phyloP scores from a whole-genome alignment of 2,797 vertebrate species.

The Erethizon dorsatum region DNA sequence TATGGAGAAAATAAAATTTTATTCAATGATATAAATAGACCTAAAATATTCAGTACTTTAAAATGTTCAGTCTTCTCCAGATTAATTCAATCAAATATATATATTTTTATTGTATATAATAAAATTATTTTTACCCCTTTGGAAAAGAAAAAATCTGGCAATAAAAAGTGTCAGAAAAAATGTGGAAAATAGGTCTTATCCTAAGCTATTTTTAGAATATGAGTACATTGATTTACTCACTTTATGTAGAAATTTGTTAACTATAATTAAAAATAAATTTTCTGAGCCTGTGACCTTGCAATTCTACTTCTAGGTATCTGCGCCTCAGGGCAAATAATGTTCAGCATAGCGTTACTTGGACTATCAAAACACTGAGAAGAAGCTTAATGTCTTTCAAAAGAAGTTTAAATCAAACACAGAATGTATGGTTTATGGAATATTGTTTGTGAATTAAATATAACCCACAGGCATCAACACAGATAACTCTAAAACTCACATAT shows the following conservation, averaged over 20 bases:
- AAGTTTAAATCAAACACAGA: constrained; percentile 59
- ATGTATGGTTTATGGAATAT: neutral
- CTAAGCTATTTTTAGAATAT: constrained; percentile 66
- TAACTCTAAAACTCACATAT: neutral
- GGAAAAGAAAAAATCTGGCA: constrained; percentile 31
- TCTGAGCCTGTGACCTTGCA: constrained; percentile 30
- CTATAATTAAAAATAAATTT: constrained; percentile 73
- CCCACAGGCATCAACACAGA: constrained; percentile 2
- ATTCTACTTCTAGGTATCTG: constrained; percentile 61
- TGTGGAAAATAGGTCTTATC: neutral
- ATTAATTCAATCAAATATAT: constrained; percentile 38
- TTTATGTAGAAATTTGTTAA: constrained; percentile 65
- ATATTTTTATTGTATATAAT: neutral
- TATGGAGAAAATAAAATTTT: constrained; percentile 52
- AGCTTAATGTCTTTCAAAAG: constrained; percentile 54
- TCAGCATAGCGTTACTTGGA: constrained; percentile 44
- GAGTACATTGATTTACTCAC: constrained; percentile 46
- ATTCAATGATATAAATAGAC: constrained; percentile 44
- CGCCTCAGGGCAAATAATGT: constrained; percentile 40
- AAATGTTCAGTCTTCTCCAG: neutral
- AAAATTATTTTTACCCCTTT: constrained; percentile 32
- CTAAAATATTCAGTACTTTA: constrained; percentile 30
- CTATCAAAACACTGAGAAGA: constrained; percentile 69
- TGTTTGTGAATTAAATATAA: constrained; percentile 59
- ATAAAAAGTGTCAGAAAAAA: constrained; percentile 48